Evolutionary conservation across 1,140 invertebrate species (phyloP).

Genomic region (Drosophila serrata): DNA sequence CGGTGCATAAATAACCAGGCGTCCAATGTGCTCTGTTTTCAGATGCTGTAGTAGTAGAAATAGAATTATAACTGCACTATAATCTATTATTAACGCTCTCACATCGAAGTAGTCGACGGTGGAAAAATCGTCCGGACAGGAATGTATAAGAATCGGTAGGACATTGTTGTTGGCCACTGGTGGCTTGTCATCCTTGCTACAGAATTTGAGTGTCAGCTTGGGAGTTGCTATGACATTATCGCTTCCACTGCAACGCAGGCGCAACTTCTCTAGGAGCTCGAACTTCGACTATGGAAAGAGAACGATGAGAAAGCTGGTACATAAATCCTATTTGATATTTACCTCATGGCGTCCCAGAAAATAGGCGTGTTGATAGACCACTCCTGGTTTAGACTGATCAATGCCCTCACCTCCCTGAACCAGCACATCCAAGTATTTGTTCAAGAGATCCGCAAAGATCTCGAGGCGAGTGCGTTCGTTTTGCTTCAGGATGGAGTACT

Average conservation of each 20-base stretch:
- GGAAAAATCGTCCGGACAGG: slow-evolving; percentile 92
- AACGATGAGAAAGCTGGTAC: too few species aligned
- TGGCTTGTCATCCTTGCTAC: slow-evolving; percentile 86
- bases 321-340: slow-evolving; percentile 38
- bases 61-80: slow-evolving; percentile 37
- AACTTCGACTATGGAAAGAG: slow-evolving; percentile 86
- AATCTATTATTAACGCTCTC: slow-evolving; percentile 45
- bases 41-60: slow-evolving; percentile 88
- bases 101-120: slow-evolving; percentile 94
- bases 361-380: slow-evolving; percentile 89
- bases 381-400: slow-evolving; percentile 17
- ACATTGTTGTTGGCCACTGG: slow-evolving; percentile 86
- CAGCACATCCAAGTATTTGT: slow-evolving; percentile 89
- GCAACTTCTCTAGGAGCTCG: slow-evolving; percentile 87
- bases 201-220: slow-evolving; percentile 89
- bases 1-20: slow-evolving; percentile 93
- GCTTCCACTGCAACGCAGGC: slow-evolving; percentile 85
- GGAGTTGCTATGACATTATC: slow-evolving; percentile 87
- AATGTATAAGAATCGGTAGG: slow-evolving; percentile 90
- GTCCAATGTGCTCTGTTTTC: slow-evolving; percentile 90
- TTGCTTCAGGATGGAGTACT: slow-evolving; percentile 87
- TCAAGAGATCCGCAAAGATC: slow-evolving; percentile 91
- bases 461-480: slow-evolving; percentile 90
- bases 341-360: slow-evolving; percentile 93
- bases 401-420: slow-evolving; percentile 76